Evolutionary conservation across 2,888 invertebrate genomes (phyloP).

Genomic region (Craniophora ligustri): DNA sequence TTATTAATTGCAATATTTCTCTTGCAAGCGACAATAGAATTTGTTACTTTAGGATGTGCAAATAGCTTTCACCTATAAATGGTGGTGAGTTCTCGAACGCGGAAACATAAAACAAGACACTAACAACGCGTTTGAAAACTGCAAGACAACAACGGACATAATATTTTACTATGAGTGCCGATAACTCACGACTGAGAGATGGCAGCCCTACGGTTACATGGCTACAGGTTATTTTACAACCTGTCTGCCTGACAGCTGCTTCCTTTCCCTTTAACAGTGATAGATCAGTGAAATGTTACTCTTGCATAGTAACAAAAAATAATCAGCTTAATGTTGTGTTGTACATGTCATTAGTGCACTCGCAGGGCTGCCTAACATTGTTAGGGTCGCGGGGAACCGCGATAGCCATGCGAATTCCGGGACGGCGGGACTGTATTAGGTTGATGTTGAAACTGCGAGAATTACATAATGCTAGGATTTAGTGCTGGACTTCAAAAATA

Average conservation of each 20-base stretch:
- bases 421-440: no score
- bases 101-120: conserved; percentile 34
- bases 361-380: no score
- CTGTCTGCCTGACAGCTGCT: conserved; percentile 69
- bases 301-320: conserved; percentile 22
- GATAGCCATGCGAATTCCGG: no score
- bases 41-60: neutral
- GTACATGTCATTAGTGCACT: no score
- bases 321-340: no score
- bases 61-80: neutral
- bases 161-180: conserved; percentile 43
- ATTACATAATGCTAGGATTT: no score
- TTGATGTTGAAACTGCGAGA: no score
- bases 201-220: conserved; percentile 40
- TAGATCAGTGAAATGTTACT: conserved; percentile 49
- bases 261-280: conserved; percentile 62
- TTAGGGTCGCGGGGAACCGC: no score
- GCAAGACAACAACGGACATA: conserved; percentile 36
- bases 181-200: conserved; percentile 29
- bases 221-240: conserved; percentile 56
- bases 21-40: neutral
- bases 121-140: conserved; percentile 19
- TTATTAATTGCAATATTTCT: no score
- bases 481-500: no score
- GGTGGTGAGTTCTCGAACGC: neutral